phyloP scores from a whole-genome alignment of 2,888 invertebrate species.

The Aleiodes testaceus region DNA sequence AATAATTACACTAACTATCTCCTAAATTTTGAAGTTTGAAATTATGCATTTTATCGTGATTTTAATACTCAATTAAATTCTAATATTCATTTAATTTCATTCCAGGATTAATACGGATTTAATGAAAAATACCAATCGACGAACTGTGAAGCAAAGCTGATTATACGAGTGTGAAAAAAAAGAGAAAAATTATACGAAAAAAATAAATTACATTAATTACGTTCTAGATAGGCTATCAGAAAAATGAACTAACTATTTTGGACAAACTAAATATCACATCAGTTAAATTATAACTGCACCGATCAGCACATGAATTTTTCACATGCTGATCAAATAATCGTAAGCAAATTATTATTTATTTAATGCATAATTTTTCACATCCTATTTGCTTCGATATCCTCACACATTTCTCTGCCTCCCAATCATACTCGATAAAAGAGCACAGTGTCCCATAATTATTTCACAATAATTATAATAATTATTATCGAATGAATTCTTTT shows the following conservation, averaged over 20 bases:
- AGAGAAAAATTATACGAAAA: conserved; percentile 6
- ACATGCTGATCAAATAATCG: conserved; percentile 25
- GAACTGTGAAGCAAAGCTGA: conserved; percentile 53
- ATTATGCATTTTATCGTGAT: conserved; percentile 6
- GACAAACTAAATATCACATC: conserved; percentile 52
- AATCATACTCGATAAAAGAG: neutral
- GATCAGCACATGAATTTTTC: conserved; percentile 38
- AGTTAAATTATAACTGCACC: conserved; percentile 46
- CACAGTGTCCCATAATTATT: neutral
- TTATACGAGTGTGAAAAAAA: conserved; percentile 42
- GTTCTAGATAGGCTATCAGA: neutral
- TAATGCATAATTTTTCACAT: conserved; percentile 13
- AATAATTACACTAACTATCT: conserved; percentile 19
- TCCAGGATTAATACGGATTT: too few species aligned
- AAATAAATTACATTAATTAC: conserved; percentile 10
- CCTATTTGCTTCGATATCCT: conserved; percentile 12
- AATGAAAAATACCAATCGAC: conserved; percentile 41
- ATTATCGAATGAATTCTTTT: neutral
- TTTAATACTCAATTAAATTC: conserved; percentile 25
- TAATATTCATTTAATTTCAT: conserved; percentile 1
- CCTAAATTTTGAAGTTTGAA: conserved; percentile 22
- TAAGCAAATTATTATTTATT: conserved; percentile 23
- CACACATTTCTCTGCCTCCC: neutral
- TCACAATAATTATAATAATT: neutral
- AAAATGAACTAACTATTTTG: conserved; percentile 29